These are phyloP conservation scores for Periplaneta americana DNA, from an alignment of 1,140 invertebrate species.

Conservation along the genomic window DNA sequence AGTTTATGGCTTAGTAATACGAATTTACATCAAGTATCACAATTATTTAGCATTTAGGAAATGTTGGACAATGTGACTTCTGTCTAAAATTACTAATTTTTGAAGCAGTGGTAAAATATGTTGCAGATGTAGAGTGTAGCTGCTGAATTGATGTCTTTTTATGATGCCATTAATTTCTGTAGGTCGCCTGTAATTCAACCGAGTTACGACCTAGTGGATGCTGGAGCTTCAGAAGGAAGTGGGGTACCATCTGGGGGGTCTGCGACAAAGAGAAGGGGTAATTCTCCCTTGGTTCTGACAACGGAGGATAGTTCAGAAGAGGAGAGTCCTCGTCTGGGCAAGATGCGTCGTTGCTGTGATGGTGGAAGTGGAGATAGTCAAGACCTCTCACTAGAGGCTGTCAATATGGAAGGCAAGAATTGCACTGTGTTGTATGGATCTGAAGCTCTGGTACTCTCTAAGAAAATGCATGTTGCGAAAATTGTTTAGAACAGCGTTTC, in stretches of 20 bases:
- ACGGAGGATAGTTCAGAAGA: conserved; percentile 29
- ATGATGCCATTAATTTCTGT: background rate
- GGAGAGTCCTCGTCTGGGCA: conserved; percentile 47
- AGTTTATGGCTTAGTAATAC: no score
- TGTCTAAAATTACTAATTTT: no score
- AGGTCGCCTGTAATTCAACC: background rate
- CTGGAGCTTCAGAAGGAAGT: background rate
- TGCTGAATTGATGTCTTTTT: background rate
- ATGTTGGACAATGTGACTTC: no score
- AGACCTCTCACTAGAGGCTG: background rate
- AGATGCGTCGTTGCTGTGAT: conserved; percentile 44
- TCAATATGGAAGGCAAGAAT: background rate
- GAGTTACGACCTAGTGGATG: background rate
- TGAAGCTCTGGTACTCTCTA: no score
- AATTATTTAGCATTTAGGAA: no score
- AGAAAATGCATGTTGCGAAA: background rate
- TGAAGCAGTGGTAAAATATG: background rate
- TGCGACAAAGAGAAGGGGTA: conserved; percentile 37
- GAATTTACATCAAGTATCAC: no score
- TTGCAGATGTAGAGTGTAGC: no score
- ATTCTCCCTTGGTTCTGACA: conserved; percentile 32
- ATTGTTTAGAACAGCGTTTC: no score
- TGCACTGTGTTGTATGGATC: no score
- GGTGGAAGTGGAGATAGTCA: conserved; percentile 29
- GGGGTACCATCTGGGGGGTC: background rate